Percentiles rank a stretch among this genome's conserved stretches.
Conservation (phyloP, 2,888 invertebrate species). For the Melanostoma mellinum region DNA sequence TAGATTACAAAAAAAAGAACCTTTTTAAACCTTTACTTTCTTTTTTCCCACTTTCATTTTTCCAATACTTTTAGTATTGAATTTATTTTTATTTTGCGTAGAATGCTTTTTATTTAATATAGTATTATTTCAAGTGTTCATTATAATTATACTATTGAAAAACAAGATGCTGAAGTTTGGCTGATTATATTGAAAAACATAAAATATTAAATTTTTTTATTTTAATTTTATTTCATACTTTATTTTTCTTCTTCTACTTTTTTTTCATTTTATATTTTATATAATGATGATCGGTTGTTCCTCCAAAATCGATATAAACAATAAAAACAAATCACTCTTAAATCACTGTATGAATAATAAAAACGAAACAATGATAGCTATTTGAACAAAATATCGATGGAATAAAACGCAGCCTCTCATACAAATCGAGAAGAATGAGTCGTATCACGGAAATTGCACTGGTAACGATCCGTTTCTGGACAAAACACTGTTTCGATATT, state of each 20-base stretch:
- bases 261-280: slow-evolving; percentile 50
- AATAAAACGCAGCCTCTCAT: slow-evolving; percentile 90
- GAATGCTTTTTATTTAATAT: slow-evolving; percentile 54
- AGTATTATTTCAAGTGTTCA: slow-evolving; percentile 36
- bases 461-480: slow-evolving; percentile 85
- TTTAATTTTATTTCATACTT: slow-evolving; percentile 53
- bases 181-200: slow-evolving; percentile 9
- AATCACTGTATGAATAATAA: slow-evolving; percentile 57
- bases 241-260: slow-evolving; percentile 70
- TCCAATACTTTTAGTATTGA: slow-evolving; percentile 21
- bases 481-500: slow-evolving; percentile 79
- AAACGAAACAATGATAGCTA: slow-evolving; percentile 83
- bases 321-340: slow-evolving; percentile 51
- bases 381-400: slow-evolving; percentile 95
- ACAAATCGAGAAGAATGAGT: slow-evolving; percentile 90
- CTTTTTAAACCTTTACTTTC: slow-evolving; percentile 14
- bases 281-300: slow-evolving; percentile 60
- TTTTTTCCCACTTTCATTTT: slow-evolving; percentile 16
- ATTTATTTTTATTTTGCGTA: slow-evolving; percentile 51
- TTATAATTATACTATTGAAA: slow-evolving; percentile 45
- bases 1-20: slow-evolving; percentile 20
- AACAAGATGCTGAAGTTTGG: neutral
- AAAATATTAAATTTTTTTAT: slow-evolving; percentile 40
- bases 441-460: slow-evolving; percentile 91
- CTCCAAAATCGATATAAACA: slow-evolving; percentile 51